Percentiles rank a stretch among this genome's conserved stretches.
phyloP scores from a whole-genome alignment of 2,888 invertebrate genomes.

The Erebia epiphron region DNA sequence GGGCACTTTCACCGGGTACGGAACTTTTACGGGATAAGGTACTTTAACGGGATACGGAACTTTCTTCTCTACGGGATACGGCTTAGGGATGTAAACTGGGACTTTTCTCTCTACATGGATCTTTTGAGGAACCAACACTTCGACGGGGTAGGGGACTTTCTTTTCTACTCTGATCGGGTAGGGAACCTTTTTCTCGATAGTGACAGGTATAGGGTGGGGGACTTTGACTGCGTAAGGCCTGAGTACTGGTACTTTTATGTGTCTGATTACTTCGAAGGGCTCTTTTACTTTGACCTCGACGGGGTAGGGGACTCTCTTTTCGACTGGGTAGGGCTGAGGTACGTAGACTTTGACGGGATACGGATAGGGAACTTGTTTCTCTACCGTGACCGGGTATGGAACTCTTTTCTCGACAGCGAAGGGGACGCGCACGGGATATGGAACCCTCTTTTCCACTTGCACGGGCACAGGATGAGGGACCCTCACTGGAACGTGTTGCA shows the following conservation, averaged over 20 bases:
- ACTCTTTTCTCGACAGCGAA: constrained; percentile 64
- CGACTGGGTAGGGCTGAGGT: constrained; percentile 78
- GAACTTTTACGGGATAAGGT: constrained; percentile 49
- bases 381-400: constrained; percentile 59
- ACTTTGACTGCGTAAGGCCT: constrained; percentile 81
- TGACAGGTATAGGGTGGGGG: constrained; percentile 77
- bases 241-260: constrained; percentile 67
- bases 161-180: constrained; percentile 77
- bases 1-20: constrained; percentile 46
- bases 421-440: constrained; percentile 65
- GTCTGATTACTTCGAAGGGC: constrained; percentile 70
- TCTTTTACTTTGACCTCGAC: constrained; percentile 74
- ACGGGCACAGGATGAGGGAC: constrained; percentile 70
- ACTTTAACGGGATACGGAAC: constrained; percentile 65
- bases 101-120: constrained; percentile 66
- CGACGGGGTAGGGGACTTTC: constrained; percentile 67
- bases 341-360: constrained; percentile 68
- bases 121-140: constrained; percentile 56
- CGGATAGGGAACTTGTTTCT: constrained; percentile 60
- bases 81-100: constrained; percentile 56
- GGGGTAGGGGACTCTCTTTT: constrained; percentile 80
- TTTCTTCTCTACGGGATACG: constrained; percentile 65
- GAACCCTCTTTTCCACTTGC: constrained; percentile 70
- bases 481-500: constrained; percentile 70
- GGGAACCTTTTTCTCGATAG: constrained; percentile 73